Evolutionary conservation across 1,140 invertebrate genomes (phyloP).

Genomic region (Colletes gigas): DNA sequence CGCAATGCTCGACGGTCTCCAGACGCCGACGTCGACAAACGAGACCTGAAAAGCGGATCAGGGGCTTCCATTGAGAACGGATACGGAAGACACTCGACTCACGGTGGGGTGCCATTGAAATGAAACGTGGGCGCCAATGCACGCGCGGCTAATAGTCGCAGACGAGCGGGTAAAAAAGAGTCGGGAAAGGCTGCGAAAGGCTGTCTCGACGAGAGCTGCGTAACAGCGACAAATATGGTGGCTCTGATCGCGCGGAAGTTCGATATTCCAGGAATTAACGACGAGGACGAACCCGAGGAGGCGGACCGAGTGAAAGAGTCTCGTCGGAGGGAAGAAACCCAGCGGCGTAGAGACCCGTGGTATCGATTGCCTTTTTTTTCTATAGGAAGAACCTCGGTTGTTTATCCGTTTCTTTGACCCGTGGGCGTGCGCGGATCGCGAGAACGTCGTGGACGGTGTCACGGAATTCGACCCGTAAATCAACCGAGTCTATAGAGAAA

Average conservation of each 20-base stretch:
- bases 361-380: conserved; percentile 32
- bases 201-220: background rate
- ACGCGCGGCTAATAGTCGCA: background rate
- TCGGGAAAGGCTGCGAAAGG: background rate
- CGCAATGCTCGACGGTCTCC: conserved; percentile 18
- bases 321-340: background rate
- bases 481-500: background rate
- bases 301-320: background rate
- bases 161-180: background rate
- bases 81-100: conserved; percentile 7
- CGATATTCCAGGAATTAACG: conserved; percentile 41
- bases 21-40: conserved; percentile 17
- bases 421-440: background rate
- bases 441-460: background rate
- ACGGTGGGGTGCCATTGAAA: conserved; percentile 6
- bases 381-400: conserved; percentile 8
- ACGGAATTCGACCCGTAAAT: background rate
- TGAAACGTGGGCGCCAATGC: background rate
- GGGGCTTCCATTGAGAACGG: background rate
- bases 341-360: background rate
- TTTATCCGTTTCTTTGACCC: conserved; percentile 3
- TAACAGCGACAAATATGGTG: conserved; percentile 19
- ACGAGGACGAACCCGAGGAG: background rate
- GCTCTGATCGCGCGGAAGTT: conserved; percentile 23
- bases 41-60: background rate